These are phyloP conservation scores for Drosophila pseudotakahashii DNA, from an alignment of 2,888 invertebrate species.

Conservation along the genomic window DNA sequence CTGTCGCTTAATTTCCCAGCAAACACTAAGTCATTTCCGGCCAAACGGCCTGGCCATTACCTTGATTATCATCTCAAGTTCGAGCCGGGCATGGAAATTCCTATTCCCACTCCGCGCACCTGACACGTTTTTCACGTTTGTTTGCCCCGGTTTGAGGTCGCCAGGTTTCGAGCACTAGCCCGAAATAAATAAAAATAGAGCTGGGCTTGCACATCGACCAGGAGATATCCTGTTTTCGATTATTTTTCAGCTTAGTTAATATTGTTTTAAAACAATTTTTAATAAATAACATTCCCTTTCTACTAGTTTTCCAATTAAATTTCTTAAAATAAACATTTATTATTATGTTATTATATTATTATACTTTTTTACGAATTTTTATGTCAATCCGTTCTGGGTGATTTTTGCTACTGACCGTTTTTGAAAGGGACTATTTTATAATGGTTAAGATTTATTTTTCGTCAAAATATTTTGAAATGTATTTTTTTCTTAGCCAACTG, in stretches of 20 bases:
- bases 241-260: not conserved
- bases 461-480: too few relatives aligned
- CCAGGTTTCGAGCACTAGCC: constrained; percentile 21
- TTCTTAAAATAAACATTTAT: too few relatives aligned
- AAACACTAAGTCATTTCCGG: constrained; percentile 78
- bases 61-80: constrained; percentile 76
- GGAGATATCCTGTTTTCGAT: constrained; percentile 6
- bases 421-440: too few relatives aligned
- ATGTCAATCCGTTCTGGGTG: too few relatives aligned
- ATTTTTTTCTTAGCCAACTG: too few relatives aligned
- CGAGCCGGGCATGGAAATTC: constrained; percentile 52
- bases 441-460: too few relatives aligned
- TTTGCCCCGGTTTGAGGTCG: constrained; percentile 3
- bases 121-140: constrained; percentile 34
- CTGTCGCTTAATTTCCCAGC: constrained; percentile 65
- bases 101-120: constrained; percentile 26
- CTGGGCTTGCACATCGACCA: not conserved
- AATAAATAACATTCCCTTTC: too few relatives aligned
- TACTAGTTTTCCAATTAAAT: too few relatives aligned
- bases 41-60: constrained; percentile 67
- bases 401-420: too few relatives aligned
- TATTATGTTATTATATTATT: too few relatives aligned
- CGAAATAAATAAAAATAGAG: constrained; percentile 17
- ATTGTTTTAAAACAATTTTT: too few relatives aligned
- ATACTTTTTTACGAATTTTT: too few relatives aligned